Percentiles rank a stretch among this genome's conserved stretches.
phyloP scores from a whole-genome alignment of 2,888 invertebrate genomes.

The Machimus rusticus region DNA sequence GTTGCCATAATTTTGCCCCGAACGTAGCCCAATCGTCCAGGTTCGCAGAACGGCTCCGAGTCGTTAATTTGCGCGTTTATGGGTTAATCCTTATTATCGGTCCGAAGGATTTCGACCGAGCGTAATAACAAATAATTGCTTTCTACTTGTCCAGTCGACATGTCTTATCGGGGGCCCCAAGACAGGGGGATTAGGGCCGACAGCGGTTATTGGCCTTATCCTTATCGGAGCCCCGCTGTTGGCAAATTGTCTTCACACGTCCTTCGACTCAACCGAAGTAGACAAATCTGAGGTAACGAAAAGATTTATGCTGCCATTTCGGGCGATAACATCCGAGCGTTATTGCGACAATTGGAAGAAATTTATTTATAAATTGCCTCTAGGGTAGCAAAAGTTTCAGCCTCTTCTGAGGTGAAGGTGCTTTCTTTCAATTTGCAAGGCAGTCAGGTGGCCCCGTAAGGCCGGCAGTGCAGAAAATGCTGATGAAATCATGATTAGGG shows the following conservation, averaged over 20 bases:
- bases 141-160: conserved; percentile 12
- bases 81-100: conserved; percentile 32
- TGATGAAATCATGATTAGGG: neutral
- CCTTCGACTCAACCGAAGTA: neutral
- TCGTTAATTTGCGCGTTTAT: neutral
- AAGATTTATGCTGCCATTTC: neutral
- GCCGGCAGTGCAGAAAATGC: neutral
- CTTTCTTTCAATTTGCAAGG: neutral
- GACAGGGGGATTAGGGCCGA: conserved; percentile 19
- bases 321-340: neutral
- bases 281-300: conserved; percentile 28
- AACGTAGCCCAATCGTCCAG: neutral
- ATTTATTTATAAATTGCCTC: conserved; percentile 16
- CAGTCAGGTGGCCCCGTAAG: neutral
- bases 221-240: neutral
- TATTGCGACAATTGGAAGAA: conserved; percentile 13
- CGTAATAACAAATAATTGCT: conserved; percentile 40
- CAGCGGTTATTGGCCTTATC: conserved; percentile 6
- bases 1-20: neutral
- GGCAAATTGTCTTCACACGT: conserved; percentile 36
- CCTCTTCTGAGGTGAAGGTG: too few relatives aligned
- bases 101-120: neutral
- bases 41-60: neutral
- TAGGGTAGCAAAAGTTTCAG: neutral
- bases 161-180: conserved; percentile 1